Conservation (phyloP, 2,888 invertebrate species). For the Eupsilia transversa region DNA sequence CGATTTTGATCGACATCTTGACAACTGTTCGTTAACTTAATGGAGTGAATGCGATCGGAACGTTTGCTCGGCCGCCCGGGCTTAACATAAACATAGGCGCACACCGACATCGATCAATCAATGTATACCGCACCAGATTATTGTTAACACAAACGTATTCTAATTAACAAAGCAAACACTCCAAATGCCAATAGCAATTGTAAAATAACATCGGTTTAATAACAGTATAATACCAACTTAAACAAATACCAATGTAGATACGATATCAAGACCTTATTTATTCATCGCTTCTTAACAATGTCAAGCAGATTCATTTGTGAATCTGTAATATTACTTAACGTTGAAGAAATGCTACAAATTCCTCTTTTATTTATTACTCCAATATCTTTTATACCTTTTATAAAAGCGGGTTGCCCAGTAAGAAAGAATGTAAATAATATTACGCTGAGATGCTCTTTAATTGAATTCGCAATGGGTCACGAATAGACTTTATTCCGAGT, state of each 20-base stretch:
- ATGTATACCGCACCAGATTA: conserved; percentile 70
- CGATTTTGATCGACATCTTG: conserved; percentile 90
- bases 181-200: conserved; percentile 50
- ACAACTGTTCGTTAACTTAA: conserved; percentile 90
- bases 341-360: conserved; percentile 62
- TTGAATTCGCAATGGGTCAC: conserved; percentile 83
- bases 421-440: conserved; percentile 80
- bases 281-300: conserved; percentile 25
- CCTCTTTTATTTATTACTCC: conserved; percentile 65
- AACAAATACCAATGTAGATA: conserved; percentile 19
- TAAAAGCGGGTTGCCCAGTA: conserved; percentile 68
- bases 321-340: conserved; percentile 56
- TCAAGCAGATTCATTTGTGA: conserved; percentile 35
- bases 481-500: conserved; percentile 83
- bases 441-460: conserved; percentile 81
- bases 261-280: conserved; percentile 30
- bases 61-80: conserved; percentile 77
- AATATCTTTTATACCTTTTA: conserved; percentile 70
- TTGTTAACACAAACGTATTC: conserved; percentile 74
- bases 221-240: conserved; percentile 35
- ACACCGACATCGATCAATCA: conserved; percentile 72
- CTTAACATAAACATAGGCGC: conserved; percentile 69
- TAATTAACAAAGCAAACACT: conserved; percentile 74
- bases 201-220: conserved; percentile 51
- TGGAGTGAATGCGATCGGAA: conserved; percentile 83